Conservation (phyloP, 2,888 invertebrate species). For the Boloria selene region DNA sequence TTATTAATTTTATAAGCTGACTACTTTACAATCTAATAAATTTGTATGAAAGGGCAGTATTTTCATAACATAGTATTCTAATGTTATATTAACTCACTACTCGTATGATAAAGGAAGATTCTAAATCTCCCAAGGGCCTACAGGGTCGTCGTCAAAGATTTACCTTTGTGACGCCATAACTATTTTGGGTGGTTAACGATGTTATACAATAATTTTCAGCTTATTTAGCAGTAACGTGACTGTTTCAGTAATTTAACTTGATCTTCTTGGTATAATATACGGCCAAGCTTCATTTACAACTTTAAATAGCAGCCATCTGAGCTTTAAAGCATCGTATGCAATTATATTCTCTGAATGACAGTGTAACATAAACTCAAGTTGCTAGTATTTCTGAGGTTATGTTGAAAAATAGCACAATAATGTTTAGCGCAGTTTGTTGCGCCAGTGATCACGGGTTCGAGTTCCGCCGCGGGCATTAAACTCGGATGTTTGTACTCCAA, state of each 20-base stretch:
- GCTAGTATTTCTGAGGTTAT: too few species aligned
- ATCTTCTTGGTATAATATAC: background rate
- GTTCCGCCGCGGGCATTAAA: too few species aligned
- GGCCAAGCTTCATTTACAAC: background rate
- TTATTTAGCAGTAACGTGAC: conserved; percentile 10
- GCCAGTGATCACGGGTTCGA: too few species aligned
- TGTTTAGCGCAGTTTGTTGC: too few species aligned
- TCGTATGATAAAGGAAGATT: conserved; percentile 14
- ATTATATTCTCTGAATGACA: too few species aligned
- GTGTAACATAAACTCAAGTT: too few species aligned
- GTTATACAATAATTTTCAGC: conserved; percentile 15
- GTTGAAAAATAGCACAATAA: too few species aligned
- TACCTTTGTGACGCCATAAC: conserved; percentile 18
- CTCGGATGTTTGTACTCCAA: too few species aligned
- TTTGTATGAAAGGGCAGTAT: background rate
- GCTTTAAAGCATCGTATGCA: too few species aligned
- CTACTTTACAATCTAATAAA: background rate
- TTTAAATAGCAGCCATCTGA: background rate
- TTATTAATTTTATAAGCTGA: too few species aligned
- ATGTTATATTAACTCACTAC: conserved; percentile 15
- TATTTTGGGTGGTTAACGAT: conserved; percentile 11
- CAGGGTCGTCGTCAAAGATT: conserved; percentile 11
- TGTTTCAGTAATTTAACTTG: background rate
- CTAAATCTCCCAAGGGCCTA: conserved; percentile 12
- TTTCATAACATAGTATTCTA: conserved; percentile 5